Evolutionary conservation across 2,113 vertebrate species (phyloP).

Genomic region (Gymnogyps californianus): DNA sequence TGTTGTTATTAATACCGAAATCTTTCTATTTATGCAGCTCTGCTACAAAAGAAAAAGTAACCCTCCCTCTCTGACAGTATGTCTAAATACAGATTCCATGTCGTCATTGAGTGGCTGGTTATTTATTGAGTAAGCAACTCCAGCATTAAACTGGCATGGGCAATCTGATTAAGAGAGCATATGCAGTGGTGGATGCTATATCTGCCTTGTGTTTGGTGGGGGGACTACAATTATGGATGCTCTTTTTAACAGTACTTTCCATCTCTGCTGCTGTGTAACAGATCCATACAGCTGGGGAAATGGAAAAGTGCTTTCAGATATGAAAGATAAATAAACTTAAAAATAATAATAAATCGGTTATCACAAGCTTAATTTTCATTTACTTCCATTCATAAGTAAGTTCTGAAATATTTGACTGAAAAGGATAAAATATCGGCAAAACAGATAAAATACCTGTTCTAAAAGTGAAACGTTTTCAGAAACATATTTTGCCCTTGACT

Average conservation of each 20-base stretch:
- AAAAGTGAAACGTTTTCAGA: background rate
- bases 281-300: background rate
- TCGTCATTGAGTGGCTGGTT: background rate
- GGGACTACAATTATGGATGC: background rate
- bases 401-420: background rate
- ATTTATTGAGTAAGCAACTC: background rate
- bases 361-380: background rate
- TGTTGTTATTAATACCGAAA: background rate
- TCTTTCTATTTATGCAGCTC: background rate
- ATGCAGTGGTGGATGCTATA: background rate
- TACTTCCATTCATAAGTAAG: background rate
- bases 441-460: background rate
- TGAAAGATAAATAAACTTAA: background rate
- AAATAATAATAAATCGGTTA: background rate
- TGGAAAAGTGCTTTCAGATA: background rate
- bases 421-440: background rate
- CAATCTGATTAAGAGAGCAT: background rate
- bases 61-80: background rate
- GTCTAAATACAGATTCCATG: background rate
- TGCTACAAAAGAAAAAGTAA: background rate
- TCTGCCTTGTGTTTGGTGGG: background rate
- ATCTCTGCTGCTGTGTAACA: background rate
- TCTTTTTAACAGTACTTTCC: background rate
- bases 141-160: background rate
- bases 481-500: background rate